A percentile compares a stretch with the other conserved stretches of the same genome.
phyloP scores from a whole-genome alignment of 2,113 vertebrate genomes.

The Benitochromis conjunctus region DNA sequence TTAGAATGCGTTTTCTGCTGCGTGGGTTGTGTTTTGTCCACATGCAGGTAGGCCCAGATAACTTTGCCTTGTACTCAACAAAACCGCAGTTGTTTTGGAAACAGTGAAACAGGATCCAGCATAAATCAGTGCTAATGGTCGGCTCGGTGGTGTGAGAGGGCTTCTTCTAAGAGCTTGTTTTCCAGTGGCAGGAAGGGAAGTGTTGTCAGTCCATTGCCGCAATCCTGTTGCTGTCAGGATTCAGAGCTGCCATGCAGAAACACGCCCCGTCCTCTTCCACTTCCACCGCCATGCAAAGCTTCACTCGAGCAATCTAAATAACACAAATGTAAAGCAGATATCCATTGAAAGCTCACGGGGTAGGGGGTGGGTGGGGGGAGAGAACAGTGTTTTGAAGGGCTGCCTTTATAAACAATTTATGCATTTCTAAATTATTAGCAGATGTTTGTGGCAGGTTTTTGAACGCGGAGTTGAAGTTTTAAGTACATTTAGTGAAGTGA shows the following conservation, averaged over 20 bases:
- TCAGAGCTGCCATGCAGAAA: slow-evolving; percentile 5
- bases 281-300: background rate
- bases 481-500: slow-evolving; percentile 15
- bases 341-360: slow-evolving; percentile 19
- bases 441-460: slow-evolving; percentile 65
- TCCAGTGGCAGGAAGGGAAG: slow-evolving; percentile 12
- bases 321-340: slow-evolving; percentile 35
- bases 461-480: slow-evolving; percentile 17
- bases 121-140: slow-evolving; percentile 62
- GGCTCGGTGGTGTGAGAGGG: slow-evolving; percentile 42
- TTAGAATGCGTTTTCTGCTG: background rate
- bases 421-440: slow-evolving; percentile 70
- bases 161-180: slow-evolving; percentile 31
- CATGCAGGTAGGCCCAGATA: slow-evolving; percentile 38
- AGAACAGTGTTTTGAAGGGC: slow-evolving; percentile 46
- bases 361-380: background rate
- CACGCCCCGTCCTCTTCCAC: slow-evolving; percentile 18
- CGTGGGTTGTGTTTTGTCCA: slow-evolving; percentile 11
- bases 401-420: slow-evolving; percentile 64
- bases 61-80: background rate
- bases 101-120: slow-evolving; percentile 55
- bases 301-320: slow-evolving; percentile 26
- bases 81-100: slow-evolving; percentile 56
- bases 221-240: slow-evolving; percentile 18
- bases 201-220: background rate